phyloP scores from a whole-genome alignment of 2,797 vertebrate species.

The Acestrorhynchus altus region DNA sequence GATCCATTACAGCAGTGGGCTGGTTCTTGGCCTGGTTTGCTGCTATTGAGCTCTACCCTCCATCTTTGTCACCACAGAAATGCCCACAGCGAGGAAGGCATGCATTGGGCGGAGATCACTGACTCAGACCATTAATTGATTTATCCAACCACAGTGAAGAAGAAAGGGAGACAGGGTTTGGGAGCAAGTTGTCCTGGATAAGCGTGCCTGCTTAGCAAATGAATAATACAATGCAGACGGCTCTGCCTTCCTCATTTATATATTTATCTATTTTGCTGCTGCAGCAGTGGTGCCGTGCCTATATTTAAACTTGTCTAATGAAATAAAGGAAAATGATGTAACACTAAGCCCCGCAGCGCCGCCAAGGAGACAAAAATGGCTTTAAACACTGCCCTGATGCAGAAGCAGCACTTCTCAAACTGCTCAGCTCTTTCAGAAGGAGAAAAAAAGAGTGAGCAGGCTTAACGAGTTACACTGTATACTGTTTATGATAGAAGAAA shows the following conservation, averaged over 20 bases:
- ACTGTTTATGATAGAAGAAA: conserved; percentile 75
- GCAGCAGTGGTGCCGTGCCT: conserved; percentile 52
- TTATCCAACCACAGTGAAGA: conserved; percentile 60
- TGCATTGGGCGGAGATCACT: conserved; percentile 56
- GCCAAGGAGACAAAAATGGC: conserved; percentile 54
- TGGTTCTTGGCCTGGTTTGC: conserved; percentile 27
- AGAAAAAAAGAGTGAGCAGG: conserved; percentile 57
- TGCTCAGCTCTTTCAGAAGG: conserved; percentile 42
- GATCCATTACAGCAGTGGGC: conserved; percentile 33
- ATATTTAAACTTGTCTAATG: conserved; percentile 66
- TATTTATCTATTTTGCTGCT: conserved; percentile 60
- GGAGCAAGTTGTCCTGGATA: conserved; percentile 48
- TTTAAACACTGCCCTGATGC: conserved; percentile 45
- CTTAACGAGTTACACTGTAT: conserved; percentile 57
- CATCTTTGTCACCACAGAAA: conserved; percentile 56
- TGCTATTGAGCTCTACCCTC: conserved; percentile 58
- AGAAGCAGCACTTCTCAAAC: conserved; percentile 49
- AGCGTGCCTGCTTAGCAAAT: conserved; percentile 58
- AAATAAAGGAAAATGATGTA: conserved; percentile 60
- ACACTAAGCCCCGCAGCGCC: conserved; percentile 45
- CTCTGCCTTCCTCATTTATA: conserved; percentile 52
- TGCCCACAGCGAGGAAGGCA: conserved; percentile 25
- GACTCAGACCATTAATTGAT: conserved; percentile 67
- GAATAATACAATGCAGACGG: conserved; percentile 67
- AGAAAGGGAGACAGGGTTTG: conserved; percentile 32